These are phyloP conservation scores for Marisa cornuarietis DNA, from an alignment of 1,140 invertebrate species.

Conservation along the genomic window DNA sequence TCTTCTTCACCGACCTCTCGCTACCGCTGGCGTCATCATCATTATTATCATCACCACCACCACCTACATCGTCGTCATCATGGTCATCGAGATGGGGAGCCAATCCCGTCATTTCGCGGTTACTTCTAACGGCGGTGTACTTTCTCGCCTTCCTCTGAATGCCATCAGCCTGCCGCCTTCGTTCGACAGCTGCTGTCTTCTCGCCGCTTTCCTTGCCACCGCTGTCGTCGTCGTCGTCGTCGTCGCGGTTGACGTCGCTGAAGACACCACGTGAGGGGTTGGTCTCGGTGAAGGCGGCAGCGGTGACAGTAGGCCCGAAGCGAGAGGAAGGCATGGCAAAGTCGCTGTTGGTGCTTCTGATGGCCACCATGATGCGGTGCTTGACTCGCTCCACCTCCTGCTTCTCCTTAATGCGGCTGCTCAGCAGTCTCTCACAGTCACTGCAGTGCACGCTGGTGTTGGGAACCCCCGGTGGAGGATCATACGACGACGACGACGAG, in stretches of 20 bases:
- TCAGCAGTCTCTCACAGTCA: not conserved
- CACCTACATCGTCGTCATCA: not conserved
- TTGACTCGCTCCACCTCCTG: conserved; percentile 18
- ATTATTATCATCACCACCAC: not conserved
- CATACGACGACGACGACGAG: not conserved
- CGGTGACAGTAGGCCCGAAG: too few species aligned
- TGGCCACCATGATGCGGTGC: conserved; percentile 10
- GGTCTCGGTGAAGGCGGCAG: too few species aligned
- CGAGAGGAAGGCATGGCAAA: too few species aligned
- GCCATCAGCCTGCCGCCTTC: not conserved
- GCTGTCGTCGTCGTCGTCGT: not conserved
- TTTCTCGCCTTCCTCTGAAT: not conserved
- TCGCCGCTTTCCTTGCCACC: not conserved
- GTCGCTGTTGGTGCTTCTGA: not conserved
- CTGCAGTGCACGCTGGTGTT: not conserved
- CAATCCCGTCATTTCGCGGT: not conserved
- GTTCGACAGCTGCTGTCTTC: not conserved
- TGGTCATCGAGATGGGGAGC: not conserved
- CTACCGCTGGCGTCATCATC: not conserved
- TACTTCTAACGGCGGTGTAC: too few species aligned
- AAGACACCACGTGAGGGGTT: not conserved
- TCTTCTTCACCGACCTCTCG: not conserved
- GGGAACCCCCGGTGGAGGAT: not conserved
- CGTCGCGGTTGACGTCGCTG: too few species aligned
- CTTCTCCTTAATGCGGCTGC: conserved; percentile 15